These are phyloP conservation scores for Arctia plantaginis DNA, from an alignment of 2,888 invertebrate species.

Conservation along the genomic window DNA sequence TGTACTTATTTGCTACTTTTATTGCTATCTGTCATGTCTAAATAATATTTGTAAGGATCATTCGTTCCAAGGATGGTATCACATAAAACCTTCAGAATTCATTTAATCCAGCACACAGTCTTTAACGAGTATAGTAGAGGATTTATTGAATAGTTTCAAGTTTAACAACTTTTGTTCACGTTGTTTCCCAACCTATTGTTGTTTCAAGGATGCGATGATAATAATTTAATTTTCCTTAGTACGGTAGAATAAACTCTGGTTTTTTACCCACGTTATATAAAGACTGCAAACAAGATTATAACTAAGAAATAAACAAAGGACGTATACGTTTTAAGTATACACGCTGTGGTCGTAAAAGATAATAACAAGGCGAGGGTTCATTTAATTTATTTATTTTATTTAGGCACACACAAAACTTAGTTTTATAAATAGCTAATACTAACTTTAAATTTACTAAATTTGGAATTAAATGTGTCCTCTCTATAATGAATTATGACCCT, in stretches of 20 bases:
- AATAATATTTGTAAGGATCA: too few relatives aligned
- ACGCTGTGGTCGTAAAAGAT: too few relatives aligned
- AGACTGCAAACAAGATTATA: slow-evolving; percentile 44
- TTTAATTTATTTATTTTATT: too few relatives aligned
- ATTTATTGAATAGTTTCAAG: slow-evolving; percentile 49
- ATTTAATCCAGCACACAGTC: slow-evolving; percentile 7
- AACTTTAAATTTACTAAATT: too few relatives aligned
- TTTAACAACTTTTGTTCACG: slow-evolving; percentile 49
- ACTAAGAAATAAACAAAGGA: slow-evolving; percentile 47
- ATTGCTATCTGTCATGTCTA: too few relatives aligned
- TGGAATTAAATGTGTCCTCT: too few relatives aligned
- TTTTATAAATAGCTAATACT: too few relatives aligned
- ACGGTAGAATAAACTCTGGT: slow-evolving; percentile 25
- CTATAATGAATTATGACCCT: too few relatives aligned
- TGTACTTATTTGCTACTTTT: too few relatives aligned
- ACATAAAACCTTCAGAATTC: slow-evolving; percentile 14
- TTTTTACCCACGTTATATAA: slow-evolving; percentile 30
- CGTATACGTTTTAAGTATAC: slow-evolving; percentile 22
- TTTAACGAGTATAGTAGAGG: slow-evolving; percentile 34
- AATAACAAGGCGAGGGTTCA: too few relatives aligned
- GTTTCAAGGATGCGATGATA: slow-evolving; percentile 42
- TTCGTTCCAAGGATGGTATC: neutral
- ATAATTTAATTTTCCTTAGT: slow-evolving; percentile 45
- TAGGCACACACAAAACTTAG: too few relatives aligned
- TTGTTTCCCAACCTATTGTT: slow-evolving; percentile 52